These are phyloP conservation scores for Cardiocondyla obscurior DNA, from an alignment of 1,140 invertebrate genomes.

Conservation along the genomic window DNA sequence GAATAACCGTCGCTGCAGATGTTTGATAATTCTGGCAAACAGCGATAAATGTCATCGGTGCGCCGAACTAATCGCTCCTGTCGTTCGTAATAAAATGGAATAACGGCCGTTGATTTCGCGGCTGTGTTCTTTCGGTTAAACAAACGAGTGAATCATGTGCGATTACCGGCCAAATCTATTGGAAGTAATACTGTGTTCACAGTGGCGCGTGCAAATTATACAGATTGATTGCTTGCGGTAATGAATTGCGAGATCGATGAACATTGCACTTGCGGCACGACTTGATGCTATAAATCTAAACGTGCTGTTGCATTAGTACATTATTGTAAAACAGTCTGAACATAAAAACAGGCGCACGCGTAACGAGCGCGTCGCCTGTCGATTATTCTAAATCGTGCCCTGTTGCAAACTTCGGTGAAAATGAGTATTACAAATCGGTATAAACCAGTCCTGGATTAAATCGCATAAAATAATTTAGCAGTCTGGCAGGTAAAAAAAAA, in stretches of 20 bases:
- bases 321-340: neutral
- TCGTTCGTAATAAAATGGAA: conserved; percentile 32
- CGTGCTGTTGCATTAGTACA: conserved; percentile 10
- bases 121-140: conserved; percentile 32
- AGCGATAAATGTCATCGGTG: conserved; percentile 45
- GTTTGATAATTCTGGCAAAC: conserved; percentile 33
- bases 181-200: conserved; percentile 52
- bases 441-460: neutral
- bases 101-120: conserved; percentile 58
- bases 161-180: conserved; percentile 48
- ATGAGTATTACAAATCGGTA: neutral
- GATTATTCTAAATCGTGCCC: neutral
- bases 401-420: neutral
- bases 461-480: neutral
- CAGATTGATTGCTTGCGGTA: conserved; percentile 44
- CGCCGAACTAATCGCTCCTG: conserved; percentile 38
- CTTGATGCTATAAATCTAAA: conserved; percentile 45
- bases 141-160: conserved; percentile 59
- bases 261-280: conserved; percentile 39
- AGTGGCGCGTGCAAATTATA: conserved; percentile 52
- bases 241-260: conserved; percentile 52
- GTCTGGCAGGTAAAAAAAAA: neutral
- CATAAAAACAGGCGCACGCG: neutral
- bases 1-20: conserved; percentile 19
- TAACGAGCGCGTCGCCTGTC: too few relatives aligned